Evolutionary conservation across 2,797 vertebrate genomes (phyloP).

Genomic region (Lemur catta): DNA sequence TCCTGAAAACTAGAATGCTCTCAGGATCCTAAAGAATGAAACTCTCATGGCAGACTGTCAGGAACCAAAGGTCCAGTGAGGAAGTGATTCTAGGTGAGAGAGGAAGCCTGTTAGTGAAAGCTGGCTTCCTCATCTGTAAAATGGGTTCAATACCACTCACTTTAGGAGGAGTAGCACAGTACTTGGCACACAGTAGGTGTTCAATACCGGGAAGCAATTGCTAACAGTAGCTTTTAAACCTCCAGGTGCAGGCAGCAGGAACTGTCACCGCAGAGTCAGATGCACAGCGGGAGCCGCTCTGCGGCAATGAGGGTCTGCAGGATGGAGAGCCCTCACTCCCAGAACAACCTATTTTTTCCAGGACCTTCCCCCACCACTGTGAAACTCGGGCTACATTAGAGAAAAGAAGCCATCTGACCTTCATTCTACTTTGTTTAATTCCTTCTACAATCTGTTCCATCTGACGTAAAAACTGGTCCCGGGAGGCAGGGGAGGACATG

Average conservation of each 20-base stretch:
- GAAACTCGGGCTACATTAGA: accelerated
- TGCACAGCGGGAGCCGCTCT: not conserved
- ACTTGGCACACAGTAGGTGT: not conserved
- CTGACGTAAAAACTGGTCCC: slow-evolving; percentile 96
- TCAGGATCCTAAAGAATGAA: not conserved
- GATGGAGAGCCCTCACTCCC: not conserved
- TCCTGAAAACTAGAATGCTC: not conserved
- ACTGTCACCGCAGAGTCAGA: not conserved
- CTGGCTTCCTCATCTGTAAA: not conserved
- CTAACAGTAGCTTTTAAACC: not conserved
- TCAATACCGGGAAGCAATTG: not conserved
- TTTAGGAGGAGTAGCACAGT: not conserved
- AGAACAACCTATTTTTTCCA: not conserved
- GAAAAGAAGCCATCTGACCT: slow-evolving; percentile 84
- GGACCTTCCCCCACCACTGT: not conserved
- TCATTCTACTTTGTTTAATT: slow-evolving; percentile 96
- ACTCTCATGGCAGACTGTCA: not conserved
- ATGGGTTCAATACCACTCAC: accelerated
- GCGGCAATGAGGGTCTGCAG: not conserved
- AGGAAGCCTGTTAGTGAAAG: not conserved
- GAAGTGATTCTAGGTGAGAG: not conserved
- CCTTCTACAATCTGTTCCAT: slow-evolving; percentile 99
- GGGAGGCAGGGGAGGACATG: slow-evolving; percentile 94
- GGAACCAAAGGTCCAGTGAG: not conserved
- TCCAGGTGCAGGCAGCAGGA: not conserved